These are phyloP conservation scores for Eupsittula cactorum DNA, from an alignment of 2,113 vertebrate species.

Conservation along the genomic window DNA sequence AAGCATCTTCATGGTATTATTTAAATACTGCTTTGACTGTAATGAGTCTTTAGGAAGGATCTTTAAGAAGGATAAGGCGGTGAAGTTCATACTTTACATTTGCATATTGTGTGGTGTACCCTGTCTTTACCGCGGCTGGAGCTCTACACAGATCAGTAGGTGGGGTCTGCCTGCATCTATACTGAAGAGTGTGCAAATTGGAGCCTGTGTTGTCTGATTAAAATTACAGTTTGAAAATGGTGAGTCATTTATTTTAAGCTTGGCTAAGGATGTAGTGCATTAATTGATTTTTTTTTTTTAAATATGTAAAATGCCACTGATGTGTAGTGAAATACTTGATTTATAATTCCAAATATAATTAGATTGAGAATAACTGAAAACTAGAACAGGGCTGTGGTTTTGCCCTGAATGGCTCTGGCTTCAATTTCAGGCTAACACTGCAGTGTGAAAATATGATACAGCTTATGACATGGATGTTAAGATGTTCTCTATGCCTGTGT, in stretches of 20 bases:
- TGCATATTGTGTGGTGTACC: not conserved
- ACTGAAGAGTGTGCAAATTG: conserved; percentile 2
- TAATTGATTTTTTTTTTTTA: conserved; percentile 13
- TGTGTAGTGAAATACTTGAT: not conserved
- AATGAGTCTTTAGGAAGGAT: not conserved
- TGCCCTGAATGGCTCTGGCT: not conserved
- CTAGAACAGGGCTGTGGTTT: not conserved
- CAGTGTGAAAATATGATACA: not conserved
- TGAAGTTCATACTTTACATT: not conserved
- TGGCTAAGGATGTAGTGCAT: not conserved
- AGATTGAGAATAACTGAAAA: not conserved
- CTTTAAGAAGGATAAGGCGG: not conserved
- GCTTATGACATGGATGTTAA: not conserved
- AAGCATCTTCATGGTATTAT: not conserved
- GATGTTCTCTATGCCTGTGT: not conserved
- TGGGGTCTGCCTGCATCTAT: not conserved
- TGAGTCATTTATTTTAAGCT: conserved; percentile 4
- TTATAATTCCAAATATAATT: not conserved
- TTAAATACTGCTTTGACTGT: conserved; percentile 10
- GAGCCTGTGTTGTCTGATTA: not conserved
- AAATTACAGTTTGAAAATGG: conserved; percentile 35
- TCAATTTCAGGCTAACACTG: not conserved
- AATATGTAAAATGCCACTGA: not conserved
- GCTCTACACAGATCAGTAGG: not conserved
- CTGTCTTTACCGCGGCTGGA: not conserved